phyloP scores from a whole-genome alignment of 2,113 vertebrate species.

The Cathartes aura region DNA sequence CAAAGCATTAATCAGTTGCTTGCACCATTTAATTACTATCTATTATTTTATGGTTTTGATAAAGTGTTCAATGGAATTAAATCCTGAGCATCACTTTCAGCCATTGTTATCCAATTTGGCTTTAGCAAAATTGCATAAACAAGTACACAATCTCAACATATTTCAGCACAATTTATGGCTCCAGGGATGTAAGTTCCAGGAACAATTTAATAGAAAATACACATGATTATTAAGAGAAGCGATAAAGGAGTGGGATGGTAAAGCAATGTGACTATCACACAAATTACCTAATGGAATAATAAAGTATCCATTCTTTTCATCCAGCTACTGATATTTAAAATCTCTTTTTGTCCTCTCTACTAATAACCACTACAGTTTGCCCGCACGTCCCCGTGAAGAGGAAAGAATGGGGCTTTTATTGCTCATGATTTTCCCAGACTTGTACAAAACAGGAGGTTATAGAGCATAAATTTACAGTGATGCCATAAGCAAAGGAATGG shows the following conservation, averaged over 20 bases:
- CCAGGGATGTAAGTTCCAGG: slow-evolving; percentile 8
- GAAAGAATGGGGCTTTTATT: not conserved
- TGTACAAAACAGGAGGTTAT: not conserved
- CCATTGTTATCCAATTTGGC: slow-evolving; percentile 34
- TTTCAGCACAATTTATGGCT: slow-evolving; percentile 41
- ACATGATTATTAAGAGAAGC: slow-evolving; percentile 33
- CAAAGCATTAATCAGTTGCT: slow-evolving; percentile 4
- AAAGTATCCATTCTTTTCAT: not conserved
- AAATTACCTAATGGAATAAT: not conserved
- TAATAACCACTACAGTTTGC: not conserved
- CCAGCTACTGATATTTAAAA: not conserved
- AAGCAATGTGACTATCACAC: not conserved
- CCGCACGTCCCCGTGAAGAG: not conserved
- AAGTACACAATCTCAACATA: slow-evolving; percentile 4
- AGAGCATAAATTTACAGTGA: slow-evolving; percentile 1
- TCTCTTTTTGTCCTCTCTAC: not conserved
- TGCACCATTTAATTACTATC: slow-evolving; percentile 39
- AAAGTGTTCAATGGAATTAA: slow-evolving; percentile 35
- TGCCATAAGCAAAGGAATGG: not conserved
- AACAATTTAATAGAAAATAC: slow-evolving; percentile 21
- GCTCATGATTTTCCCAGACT: not conserved
- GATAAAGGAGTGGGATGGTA: slow-evolving; percentile 19
- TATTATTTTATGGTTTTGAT: slow-evolving; percentile 34
- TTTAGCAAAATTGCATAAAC: slow-evolving; percentile 4
- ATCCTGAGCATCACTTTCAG: slow-evolving; percentile 6